Evolutionary conservation across 2,113 vertebrate genomes (phyloP).

Genomic region (Monarcha castaneiventris): DNA sequence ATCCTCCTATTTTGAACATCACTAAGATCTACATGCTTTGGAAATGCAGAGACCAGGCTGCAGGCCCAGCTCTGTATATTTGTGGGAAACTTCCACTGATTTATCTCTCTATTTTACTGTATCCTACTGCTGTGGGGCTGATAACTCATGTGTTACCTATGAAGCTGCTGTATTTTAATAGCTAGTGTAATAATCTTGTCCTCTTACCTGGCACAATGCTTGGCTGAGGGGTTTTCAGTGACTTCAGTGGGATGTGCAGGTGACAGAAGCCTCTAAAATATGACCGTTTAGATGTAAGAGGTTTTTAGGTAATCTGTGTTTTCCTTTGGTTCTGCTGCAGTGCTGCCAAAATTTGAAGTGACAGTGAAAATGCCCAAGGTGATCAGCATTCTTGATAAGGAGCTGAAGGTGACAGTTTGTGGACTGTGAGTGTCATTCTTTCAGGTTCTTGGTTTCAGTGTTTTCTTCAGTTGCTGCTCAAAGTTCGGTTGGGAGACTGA

Average conservation of each 20-base stretch:
- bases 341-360: constrained; percentile 76
- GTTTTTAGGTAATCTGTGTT: not conserved
- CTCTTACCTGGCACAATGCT: not conserved
- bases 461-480: not conserved
- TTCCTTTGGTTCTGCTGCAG: constrained; percentile 47
- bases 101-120: not conserved
- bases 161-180: not conserved
- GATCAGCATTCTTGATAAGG: constrained; percentile 69
- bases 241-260: not conserved
- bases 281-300: not conserved
- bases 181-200: not conserved
- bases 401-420: constrained; percentile 62
- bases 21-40: not conserved
- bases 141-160: not conserved
- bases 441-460: not conserved
- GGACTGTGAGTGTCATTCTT: constrained; percentile 67
- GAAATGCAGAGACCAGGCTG: not conserved
- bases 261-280: not conserved
- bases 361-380: constrained; percentile 58
- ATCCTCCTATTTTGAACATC: not conserved
- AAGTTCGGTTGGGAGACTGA: not conserved
- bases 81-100: not conserved
- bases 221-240: not conserved
- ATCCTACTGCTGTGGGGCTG: not conserved
- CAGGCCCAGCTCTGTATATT: not conserved